Percentiles rank a stretch among this genome's conserved stretches.
Evolutionary conservation across 2,113 vertebrate species (phyloP).

Genomic region (Taurulus bubalis): DNA sequence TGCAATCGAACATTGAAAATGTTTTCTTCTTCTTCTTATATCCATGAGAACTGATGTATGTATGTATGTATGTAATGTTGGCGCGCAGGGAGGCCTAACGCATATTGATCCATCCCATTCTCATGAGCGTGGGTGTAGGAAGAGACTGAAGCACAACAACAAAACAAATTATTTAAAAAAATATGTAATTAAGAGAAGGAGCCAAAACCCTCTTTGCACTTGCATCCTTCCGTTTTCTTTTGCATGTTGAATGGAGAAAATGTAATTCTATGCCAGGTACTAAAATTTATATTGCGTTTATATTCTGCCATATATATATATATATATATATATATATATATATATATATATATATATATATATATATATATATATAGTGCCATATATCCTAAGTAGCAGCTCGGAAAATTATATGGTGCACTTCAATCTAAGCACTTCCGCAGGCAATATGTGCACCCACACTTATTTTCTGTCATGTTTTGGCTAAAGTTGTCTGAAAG

Average conservation of each 20-base stretch:
- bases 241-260: neutral
- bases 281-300: neutral
- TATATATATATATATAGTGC: no score
- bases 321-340: no score
- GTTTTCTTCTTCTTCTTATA: neutral
- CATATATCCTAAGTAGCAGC: neutral
- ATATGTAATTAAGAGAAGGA: neutral
- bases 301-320: neutral
- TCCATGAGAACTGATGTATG: neutral
- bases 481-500: neutral
- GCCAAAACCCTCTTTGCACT: neutral
- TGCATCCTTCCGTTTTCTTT: neutral
- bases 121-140: conserved; percentile 3
- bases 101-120: conserved; percentile 23
- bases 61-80: neutral
- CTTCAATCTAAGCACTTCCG: neutral
- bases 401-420: neutral
- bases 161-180: conserved; percentile 4
- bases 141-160: conserved; percentile 18
- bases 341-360: no score
- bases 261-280: neutral
- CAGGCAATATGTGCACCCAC: neutral
- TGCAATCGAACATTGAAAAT: neutral
- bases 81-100: conserved; percentile 12
- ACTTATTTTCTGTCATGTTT: neutral